Evolutionary conservation across 1,140 invertebrate genomes (phyloP).

Genomic region (Apolygus lucorum): DNA sequence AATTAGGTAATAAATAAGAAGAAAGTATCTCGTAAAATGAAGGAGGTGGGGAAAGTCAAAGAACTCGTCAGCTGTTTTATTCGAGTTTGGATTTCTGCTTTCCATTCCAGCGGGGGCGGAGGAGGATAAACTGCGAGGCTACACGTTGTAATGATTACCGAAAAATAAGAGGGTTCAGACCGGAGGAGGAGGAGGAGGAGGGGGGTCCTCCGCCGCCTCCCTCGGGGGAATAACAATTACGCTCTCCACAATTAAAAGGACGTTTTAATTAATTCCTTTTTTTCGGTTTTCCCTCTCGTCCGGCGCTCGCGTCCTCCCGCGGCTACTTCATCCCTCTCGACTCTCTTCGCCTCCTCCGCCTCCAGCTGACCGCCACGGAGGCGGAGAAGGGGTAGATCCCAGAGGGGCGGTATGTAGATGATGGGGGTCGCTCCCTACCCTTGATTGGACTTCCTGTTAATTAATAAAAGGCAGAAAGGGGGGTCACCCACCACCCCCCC

Average conservation of each 20-base stretch:
- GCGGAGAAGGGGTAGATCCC: constrained; percentile 9
- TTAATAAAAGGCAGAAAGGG: constrained; percentile 23
- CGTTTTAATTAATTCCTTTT: constrained; percentile 24
- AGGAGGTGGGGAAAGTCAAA: no score
- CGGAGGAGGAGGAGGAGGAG: neutral
- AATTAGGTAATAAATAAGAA: no score
- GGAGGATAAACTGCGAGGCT: neutral
- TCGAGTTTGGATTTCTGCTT: no score
- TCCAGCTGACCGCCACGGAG: neutral
- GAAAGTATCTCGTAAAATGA: no score
- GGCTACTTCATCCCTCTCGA: neutral
- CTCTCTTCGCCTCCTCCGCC: neutral
- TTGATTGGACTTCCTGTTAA: constrained; percentile 28
- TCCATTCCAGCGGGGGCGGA: no score
- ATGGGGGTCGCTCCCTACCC: constrained; percentile 14
- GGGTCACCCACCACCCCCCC: neutral
- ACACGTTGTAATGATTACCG: neutral
- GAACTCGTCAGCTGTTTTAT: no score
- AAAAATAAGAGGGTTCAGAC: neutral
- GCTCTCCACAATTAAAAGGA: constrained; percentile 20
- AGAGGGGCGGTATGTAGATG: constrained; percentile 20
- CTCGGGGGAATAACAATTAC: constrained; percentile 20
- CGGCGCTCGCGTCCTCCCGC: neutral
- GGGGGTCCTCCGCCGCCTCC: neutral
- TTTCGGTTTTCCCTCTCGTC: neutral